phyloP scores from a whole-genome alignment of 2,888 invertebrate species.

The Xestia rhomboidea region DNA sequence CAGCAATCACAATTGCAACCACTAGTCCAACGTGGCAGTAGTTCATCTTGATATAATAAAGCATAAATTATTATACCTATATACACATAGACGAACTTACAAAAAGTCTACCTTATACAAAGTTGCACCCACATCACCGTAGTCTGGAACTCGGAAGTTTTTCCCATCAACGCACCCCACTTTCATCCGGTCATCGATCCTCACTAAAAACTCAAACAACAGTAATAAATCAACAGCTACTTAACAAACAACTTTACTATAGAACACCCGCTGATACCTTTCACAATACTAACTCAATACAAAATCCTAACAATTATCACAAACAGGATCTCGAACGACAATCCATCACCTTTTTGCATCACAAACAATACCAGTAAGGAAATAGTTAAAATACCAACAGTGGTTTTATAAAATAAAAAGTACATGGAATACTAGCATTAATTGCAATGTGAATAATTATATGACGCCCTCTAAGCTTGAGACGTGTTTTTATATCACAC shows the following conservation, averaged over 20 bases:
- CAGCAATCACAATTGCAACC: too few relatives aligned
- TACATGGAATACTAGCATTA: conserved; percentile 70
- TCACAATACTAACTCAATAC: conserved; percentile 28
- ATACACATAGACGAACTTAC: background rate
- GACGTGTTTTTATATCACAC: conserved; percentile 49
- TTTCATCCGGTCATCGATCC: conserved; percentile 8
- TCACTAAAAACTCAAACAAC: conserved; percentile 21
- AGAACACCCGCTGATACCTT: background rate
- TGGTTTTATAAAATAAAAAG: conserved; percentile 72
- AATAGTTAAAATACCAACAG: conserved; percentile 80
- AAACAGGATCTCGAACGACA: conserved; percentile 25
- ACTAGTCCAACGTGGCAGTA: too few relatives aligned
- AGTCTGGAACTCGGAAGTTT: background rate
- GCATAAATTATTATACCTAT: background rate
- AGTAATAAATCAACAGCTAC: conserved; percentile 47
- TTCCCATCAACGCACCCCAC: conserved; percentile 4
- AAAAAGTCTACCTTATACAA: background rate
- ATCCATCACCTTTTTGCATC: conserved; percentile 66
- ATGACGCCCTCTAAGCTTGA: conserved; percentile 58
- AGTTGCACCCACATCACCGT: background rate
- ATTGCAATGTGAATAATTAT: conserved; percentile 80
- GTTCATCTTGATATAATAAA: background rate
- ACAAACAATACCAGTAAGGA: conserved; percentile 75
- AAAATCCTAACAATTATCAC: conserved; percentile 51
- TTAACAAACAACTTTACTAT: background rate